Conservation (phyloP, 2,797 vertebrate species). For the Melanotaenia pygmaea region DNA sequence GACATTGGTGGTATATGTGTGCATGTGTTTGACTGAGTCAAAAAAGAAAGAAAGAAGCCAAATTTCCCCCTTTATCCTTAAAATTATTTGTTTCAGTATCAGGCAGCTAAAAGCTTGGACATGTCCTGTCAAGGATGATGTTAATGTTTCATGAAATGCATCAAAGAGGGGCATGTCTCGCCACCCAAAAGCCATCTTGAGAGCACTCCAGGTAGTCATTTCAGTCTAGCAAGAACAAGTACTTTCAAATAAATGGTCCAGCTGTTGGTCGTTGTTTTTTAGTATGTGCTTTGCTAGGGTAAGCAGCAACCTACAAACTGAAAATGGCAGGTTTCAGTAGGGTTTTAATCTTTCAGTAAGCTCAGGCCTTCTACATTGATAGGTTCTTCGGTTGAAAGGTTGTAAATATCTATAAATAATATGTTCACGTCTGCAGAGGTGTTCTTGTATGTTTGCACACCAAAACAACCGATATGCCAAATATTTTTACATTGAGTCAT, state of each 20-base stretch:
- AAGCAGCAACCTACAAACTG: neutral
- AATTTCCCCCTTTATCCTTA: neutral
- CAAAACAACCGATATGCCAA: neutral
- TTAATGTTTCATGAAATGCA: neutral
- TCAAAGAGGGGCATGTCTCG: neutral
- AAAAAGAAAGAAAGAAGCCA: neutral
- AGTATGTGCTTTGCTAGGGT: neutral
- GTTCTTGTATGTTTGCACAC: neutral
- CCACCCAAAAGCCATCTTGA: neutral
- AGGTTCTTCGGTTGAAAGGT: neutral
- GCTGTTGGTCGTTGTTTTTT: neutral
- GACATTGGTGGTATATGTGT: slow-evolving; percentile 38
- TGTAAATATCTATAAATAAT: neutral
- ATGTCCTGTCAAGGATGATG: neutral
- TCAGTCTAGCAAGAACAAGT: neutral
- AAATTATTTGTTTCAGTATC: neutral
- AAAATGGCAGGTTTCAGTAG: neutral
- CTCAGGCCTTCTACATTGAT: neutral
- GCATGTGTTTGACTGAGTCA: slow-evolving; percentile 17
- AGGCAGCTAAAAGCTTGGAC: neutral
- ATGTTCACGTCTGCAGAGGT: neutral
- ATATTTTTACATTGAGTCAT: neutral
- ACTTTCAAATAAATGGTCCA: neutral
- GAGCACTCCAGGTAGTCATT: neutral
- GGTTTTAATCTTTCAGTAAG: neutral